Evolutionary conservation across 2,113 vertebrate genomes (phyloP), one percentile per base, ranked within the genome.

Genomic region (Xenopus borealis): DNA sequence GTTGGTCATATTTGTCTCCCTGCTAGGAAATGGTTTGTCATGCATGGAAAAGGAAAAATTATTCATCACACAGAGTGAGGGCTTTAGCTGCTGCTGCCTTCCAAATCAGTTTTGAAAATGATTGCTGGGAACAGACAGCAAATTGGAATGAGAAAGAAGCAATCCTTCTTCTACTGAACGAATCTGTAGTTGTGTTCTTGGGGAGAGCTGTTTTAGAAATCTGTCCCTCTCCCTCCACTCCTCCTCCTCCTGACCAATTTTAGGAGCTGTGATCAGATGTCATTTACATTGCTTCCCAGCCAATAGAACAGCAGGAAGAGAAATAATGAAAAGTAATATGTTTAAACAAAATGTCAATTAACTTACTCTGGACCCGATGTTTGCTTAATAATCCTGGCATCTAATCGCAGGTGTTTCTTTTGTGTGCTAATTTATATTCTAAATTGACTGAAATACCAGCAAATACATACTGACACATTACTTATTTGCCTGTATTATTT

Each of bases 11-110:
- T 78, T 81, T 74, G 12, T 69, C 63, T 84, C 76, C 74, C 81
- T 78, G 75, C 79, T 79, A 76, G 65, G 19, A 79, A 80, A 75
- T 84, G 79, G 45, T 63, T 69, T 82, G 66, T 86, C 81, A 74
- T 83, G 82, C 57, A 78, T 12, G 79, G 81, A 61, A 83, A 81
- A 82, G 50, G 85, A 86, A 79, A 81, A 81, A 82, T 89, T 87
- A 82, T 86, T 83, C 86, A 89, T 87, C 19, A 19, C 82, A 70
- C 68, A 80, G 72, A 70, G 62, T 69, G 80, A 79, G 70, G 50
- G 81, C 76, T 78, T 62, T 50, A 45, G 20, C 19, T 23, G n/a
- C 10, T 47, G 23, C 23, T 27, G n/a, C 19, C 45, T 20, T 20
- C 45, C 65, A 50, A 19, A 7, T 66, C 14, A n/a, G 63, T 46